phyloP scores from a whole-genome alignment of 2,113 vertebrate species.

The Engystomops pustulosus region DNA sequence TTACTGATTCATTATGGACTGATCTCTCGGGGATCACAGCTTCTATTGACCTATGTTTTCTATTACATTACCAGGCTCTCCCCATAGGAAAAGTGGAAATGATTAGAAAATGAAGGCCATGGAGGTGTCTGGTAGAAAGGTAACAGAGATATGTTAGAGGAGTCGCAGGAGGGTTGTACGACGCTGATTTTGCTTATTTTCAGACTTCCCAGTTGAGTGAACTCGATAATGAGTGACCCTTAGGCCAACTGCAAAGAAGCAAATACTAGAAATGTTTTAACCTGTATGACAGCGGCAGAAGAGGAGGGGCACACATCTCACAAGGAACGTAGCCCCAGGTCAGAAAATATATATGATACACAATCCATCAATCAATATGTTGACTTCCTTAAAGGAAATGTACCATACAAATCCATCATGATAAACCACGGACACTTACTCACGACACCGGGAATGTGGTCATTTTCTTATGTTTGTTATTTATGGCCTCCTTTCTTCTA shows the following conservation, averaged over 20 bases:
- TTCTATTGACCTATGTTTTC: conserved; percentile 63
- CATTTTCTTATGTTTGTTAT: no score
- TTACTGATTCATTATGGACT: conserved; percentile 62
- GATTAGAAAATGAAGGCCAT: conserved; percentile 65
- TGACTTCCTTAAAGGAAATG: not conserved
- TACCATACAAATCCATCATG: no score
- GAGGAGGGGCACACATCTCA: not conserved
- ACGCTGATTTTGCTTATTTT: conserved; percentile 17
- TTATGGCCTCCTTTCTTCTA: no score
- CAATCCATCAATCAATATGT: not conserved
- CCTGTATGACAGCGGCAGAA: not conserved
- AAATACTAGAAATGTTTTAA: not conserved
- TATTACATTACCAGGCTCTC: conserved; percentile 50
- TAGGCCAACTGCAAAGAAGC: conserved; percentile 24
- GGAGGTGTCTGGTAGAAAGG: conserved; percentile 56
- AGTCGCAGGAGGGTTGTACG: not conserved
- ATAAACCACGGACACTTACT: no score
- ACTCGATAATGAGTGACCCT: conserved; percentile 53
- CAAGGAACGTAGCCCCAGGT: not conserved
- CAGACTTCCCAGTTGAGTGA: conserved; percentile 33
- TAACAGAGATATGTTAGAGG: conserved; percentile 50
- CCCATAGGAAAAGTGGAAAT: conserved; percentile 64
- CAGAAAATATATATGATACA: not conserved
- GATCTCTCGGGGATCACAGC: conserved; percentile 59
- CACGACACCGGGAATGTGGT: no score